Evolutionary conservation across 1,140 invertebrate genomes (phyloP).

Genomic region (Archegozetes longisetosus): DNA sequence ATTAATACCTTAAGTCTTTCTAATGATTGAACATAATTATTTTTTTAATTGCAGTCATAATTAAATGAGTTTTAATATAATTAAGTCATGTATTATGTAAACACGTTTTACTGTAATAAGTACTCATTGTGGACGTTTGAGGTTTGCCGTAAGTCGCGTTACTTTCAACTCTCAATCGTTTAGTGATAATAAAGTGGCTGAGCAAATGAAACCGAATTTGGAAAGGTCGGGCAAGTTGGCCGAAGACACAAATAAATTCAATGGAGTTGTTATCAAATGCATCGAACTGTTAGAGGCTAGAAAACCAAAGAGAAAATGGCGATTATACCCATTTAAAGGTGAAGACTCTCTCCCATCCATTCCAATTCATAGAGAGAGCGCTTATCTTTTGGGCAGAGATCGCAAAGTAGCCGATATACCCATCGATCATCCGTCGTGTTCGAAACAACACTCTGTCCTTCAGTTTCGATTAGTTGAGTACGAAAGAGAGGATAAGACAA

Average conservation of each 20-base stretch:
- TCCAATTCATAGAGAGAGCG: constrained; percentile 88
- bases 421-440: constrained; percentile 94
- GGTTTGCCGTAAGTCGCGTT: too few relatives aligned
- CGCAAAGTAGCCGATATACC: constrained; percentile 86
- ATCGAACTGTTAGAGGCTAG: constrained; percentile 86
- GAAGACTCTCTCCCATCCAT: constrained; percentile 73
- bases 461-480: constrained; percentile 82
- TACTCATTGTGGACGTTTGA: too few relatives aligned
- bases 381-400: constrained; percentile 88
- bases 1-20: too few relatives aligned
- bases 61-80: too few relatives aligned
- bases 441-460: constrained; percentile 93
- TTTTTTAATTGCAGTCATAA: too few relatives aligned
- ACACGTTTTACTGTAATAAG: too few relatives aligned
- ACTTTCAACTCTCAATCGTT: too few relatives aligned
- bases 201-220: constrained; percentile 89
- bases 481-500: constrained; percentile 49
- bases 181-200: too few relatives aligned
- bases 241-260: constrained; percentile 88
- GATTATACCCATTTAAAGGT: constrained; percentile 93
- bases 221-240: constrained; percentile 83
- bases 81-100: too few relatives aligned
- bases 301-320: constrained; percentile 84
- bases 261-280: constrained; percentile 95
- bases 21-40: too few relatives aligned